Evolutionary conservation across 2,888 invertebrate species (phyloP).

Genomic region (Sarcophaga subvicina): DNA sequence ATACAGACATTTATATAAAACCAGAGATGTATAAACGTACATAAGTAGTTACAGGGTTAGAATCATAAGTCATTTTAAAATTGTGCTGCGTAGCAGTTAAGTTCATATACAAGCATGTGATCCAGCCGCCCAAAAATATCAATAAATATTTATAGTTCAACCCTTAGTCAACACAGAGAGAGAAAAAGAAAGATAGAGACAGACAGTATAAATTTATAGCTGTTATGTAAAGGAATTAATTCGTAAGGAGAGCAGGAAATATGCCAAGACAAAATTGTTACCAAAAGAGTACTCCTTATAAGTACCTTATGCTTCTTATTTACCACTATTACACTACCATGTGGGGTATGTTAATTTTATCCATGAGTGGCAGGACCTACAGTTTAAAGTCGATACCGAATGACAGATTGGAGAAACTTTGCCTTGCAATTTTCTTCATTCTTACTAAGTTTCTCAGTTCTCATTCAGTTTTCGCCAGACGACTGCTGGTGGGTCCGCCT

Average conservation of each 20-base stretch:
- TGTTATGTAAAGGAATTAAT: constrained; percentile 29
- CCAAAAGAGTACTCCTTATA: not conserved
- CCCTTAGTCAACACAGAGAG: constrained; percentile 29
- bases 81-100: constrained; percentile 41
- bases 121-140: constrained; percentile 44
- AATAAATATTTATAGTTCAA: constrained; percentile 63
- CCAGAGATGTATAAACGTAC: not conserved
- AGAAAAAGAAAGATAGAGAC: too few relatives aligned
- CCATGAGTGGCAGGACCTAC: too few relatives aligned
- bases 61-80: constrained; percentile 50
- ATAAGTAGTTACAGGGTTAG: not conserved
- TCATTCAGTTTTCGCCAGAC: too few relatives aligned
- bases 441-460: too few relatives aligned
- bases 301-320: not conserved
- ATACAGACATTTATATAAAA: not conserved
- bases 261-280: not conserved
- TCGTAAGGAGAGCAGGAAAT: not conserved
- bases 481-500: too few relatives aligned
- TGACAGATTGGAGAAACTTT: too few relatives aligned
- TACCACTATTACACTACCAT: too few relatives aligned
- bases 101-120: not conserved
- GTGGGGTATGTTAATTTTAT: too few relatives aligned
- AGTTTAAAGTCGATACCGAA: too few relatives aligned
- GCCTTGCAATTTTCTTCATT: too few relatives aligned
- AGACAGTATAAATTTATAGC: too few relatives aligned